Base-by-base conservation (phyloP, 2,797 vertebrate species). In the Lepilemur septentrionalis region DNA sequence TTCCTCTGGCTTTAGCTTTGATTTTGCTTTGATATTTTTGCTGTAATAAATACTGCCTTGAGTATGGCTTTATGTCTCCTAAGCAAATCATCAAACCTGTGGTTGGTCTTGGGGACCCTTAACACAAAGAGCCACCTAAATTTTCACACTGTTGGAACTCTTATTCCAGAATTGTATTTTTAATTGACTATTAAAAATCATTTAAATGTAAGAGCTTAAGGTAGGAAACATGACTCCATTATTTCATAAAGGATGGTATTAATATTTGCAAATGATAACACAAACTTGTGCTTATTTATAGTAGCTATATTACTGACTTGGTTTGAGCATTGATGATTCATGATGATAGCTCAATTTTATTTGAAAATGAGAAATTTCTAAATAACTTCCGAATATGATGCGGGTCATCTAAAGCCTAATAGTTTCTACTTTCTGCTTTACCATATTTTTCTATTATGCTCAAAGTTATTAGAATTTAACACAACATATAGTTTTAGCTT, bases 11-110 rank as follows among this genome's bases (percentile, higher is more conserved):
- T 61, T 91, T 81, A 13, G 5, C 38, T 93, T 91, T 79, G n/a
- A 86, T 93, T 76, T 90, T 52, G 30, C 50, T 93, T 92, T 90
- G 73, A 55, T 67, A 73, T 76, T 95, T 94, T 93, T 75, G 43
- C 48, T 69, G 7, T 67, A 86, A 59, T 81, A 93, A 94, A 63
- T 91, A 23, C 48, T 52, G 38, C n/a, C 72, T 8, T 11, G 43
- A 67, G 3, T 63, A 50, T 63, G 52, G 18, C 23, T 87, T 86
- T 79, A 25, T 76, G 14, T 41, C 7, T 80, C 46, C 41, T 23
- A 65, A 65, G 73, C 52, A 50, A 91, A 91, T 72, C 73, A 72
- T 23, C 41, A 85, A 86, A 55, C 25, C 7, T 80, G 38, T 4
- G 48, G 48, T 12, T 52, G 32, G 72, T 38, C 83, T 73, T 79